phyloP scores from a whole-genome alignment of 2,113 vertebrate genomes.

The Halichoerus grypus region DNA sequence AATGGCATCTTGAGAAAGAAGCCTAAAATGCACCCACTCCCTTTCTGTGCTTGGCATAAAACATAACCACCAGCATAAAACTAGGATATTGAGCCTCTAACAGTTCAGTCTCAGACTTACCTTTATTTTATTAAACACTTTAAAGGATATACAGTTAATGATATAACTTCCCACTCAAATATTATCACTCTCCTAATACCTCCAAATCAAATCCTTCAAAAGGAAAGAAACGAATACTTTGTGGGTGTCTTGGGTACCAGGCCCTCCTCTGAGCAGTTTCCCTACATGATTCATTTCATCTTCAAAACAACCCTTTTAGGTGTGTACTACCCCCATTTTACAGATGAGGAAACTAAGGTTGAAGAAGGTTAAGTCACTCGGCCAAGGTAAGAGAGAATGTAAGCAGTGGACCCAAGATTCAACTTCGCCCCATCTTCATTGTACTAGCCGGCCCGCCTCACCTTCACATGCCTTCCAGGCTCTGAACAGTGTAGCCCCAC shows the following conservation, averaged over 20 bases:
- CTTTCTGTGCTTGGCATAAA: not conserved
- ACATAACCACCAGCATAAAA: not conserved
- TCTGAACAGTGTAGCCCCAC: not conserved
- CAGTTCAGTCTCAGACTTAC: not conserved
- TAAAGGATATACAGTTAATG: not conserved
- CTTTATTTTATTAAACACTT: not conserved
- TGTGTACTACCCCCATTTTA: not conserved
- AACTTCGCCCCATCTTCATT: not conserved
- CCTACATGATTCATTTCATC: not conserved
- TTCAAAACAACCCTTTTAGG: not conserved
- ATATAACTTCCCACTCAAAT: not conserved
- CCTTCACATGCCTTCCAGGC: not conserved
- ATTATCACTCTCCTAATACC: not conserved
- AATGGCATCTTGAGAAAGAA: not conserved
- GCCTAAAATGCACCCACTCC: not conserved
- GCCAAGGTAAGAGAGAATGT: not conserved
- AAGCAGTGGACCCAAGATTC: not conserved
- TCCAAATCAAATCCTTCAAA: not conserved
- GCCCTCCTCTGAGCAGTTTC: not conserved
- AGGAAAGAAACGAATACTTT: not conserved
- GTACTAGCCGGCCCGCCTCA: not conserved
- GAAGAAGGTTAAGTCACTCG: not conserved
- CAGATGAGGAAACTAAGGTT: not conserved
- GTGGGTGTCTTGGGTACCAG: not conserved
- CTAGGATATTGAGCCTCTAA: not conserved